These are phyloP conservation scores for Macrobrachium nipponense DNA, from an alignment of 1,140 invertebrate species.

Conservation along the genomic window DNA sequence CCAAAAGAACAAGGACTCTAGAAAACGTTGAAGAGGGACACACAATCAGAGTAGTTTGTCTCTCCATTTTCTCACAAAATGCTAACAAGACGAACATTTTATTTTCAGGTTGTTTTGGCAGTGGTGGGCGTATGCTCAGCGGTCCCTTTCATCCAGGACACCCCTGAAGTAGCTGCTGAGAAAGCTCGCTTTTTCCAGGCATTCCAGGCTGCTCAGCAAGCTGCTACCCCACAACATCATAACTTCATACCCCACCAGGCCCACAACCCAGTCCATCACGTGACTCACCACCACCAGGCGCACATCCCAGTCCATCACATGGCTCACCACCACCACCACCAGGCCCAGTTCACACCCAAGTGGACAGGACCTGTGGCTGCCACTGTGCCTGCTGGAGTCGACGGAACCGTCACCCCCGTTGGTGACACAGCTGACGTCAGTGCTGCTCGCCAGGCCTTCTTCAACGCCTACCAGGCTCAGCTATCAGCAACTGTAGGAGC, in stretches of 20 bases:
- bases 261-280: background rate
- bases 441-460: constrained; percentile 55
- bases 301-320: background rate
- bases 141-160: constrained; percentile 27
- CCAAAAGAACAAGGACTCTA: background rate
- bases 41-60: too few relatives aligned
- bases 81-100: background rate
- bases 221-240: background rate
- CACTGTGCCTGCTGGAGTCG: constrained; percentile 60
- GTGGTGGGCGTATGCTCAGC: constrained; percentile 47
- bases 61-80: background rate
- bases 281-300: constrained; percentile 10
- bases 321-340: background rate
- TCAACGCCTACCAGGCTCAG: constrained; percentile 32
- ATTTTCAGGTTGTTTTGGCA: constrained; percentile 42
- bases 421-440: constrained; percentile 51
- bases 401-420: constrained; percentile 41
- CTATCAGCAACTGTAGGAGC: constrained; percentile 32
- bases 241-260: too few relatives aligned
- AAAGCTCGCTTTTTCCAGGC: constrained; percentile 34
- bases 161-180: constrained; percentile 23
- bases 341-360: constrained; percentile 32
- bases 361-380: constrained; percentile 61
- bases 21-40: too few relatives aligned
- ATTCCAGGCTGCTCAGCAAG: background rate